A percentile compares a stretch with the other conserved stretches of the same genome.
Evolutionary conservation across 2,888 invertebrate genomes (phyloP).

Genomic region (Acanthosepion esculentum): DNA sequence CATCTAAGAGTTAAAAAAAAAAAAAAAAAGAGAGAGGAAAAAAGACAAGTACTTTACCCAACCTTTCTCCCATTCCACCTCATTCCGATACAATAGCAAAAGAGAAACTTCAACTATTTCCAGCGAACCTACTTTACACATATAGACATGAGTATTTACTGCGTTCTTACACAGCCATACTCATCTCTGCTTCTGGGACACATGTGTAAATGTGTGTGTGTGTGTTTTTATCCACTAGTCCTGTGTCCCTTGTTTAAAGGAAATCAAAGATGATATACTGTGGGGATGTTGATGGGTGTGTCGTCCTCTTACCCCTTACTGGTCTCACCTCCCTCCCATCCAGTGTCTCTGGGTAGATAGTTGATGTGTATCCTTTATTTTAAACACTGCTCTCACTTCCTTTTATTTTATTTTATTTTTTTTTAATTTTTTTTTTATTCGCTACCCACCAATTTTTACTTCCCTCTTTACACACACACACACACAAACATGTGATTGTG

Average conservation of each 20-base stretch:
- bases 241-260: background rate
- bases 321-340: background rate
- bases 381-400: background rate
- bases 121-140: background rate
- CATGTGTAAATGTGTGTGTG: background rate
- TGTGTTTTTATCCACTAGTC: background rate
- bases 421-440: background rate
- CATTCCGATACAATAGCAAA: background rate
- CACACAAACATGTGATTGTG: conserved; percentile 7
- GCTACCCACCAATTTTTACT: background rate
- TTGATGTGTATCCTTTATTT: background rate
- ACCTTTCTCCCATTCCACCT: background rate
- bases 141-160: background rate
- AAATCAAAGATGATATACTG: background rate
- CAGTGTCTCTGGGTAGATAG: background rate
- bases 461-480: background rate
- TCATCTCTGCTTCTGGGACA: background rate
- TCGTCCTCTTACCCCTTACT: background rate
- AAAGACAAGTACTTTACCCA: no score
- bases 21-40: no score
- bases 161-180: background rate
- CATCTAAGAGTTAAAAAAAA: no score
- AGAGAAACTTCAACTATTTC: background rate
- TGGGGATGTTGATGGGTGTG: background rate
- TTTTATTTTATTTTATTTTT: background rate